A percentile compares a stretch with the other conserved stretches of the same genome.
phyloP scores from a whole-genome alignment of 1,140 invertebrate genomes.

The Lepidotrigona ventralis region DNA sequence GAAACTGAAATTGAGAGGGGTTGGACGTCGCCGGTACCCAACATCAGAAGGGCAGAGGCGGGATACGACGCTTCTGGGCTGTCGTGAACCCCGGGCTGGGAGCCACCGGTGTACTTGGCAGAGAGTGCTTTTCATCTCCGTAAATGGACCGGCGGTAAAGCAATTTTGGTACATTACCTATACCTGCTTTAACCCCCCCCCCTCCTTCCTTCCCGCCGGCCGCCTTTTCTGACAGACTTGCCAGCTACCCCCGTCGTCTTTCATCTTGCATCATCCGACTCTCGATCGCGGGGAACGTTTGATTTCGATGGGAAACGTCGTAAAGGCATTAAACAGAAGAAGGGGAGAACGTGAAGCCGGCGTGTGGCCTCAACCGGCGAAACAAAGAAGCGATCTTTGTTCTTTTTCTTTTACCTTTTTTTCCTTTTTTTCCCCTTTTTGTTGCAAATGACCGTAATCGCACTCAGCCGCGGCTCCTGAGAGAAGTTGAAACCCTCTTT shows the following conservation, averaged over 20 bases:
- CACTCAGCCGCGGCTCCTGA: background rate
- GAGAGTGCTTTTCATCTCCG: conserved; percentile 79
- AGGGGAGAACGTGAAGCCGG: background rate
- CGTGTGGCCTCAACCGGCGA: background rate
- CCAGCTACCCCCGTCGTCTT: conserved; percentile 50
- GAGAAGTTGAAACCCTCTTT: background rate
- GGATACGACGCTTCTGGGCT: conserved; percentile 68
- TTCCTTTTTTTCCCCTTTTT: too few relatives aligned
- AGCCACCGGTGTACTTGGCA: conserved; percentile 77
- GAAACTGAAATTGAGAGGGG: conserved; percentile 69
- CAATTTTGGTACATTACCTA: conserved; percentile 79
- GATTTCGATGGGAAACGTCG: conserved; percentile 64
- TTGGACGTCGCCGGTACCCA: conserved; percentile 66
- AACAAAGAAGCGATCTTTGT: conserved; percentile 54
- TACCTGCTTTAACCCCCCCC: conserved; percentile 65
- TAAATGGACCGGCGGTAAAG: conserved; percentile 79
- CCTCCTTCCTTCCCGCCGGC: background rate
- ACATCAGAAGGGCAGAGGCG: conserved; percentile 66
- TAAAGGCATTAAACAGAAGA: conserved; percentile 37
- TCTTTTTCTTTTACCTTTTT: background rate
- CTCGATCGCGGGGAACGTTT: conserved; percentile 63
- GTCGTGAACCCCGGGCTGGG: conserved; percentile 60
- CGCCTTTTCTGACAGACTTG: conserved; percentile 51
- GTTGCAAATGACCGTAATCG: conserved; percentile 16
- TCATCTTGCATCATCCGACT: conserved; percentile 61